Evolutionary conservation across 2,113 vertebrate species (phyloP).

Genomic region (Jaculus jaculus): DNA sequence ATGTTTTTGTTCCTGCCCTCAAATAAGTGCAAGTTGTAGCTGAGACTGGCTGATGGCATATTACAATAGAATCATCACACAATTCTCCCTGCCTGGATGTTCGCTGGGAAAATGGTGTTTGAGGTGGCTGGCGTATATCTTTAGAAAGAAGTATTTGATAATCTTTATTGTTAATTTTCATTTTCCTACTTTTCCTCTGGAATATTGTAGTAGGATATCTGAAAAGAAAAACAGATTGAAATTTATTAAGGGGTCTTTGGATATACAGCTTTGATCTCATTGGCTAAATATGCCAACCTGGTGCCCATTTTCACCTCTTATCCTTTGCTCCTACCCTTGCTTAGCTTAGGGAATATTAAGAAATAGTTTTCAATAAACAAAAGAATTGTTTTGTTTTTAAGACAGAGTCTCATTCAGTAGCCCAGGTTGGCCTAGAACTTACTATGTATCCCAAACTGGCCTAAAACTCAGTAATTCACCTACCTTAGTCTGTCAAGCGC

Average conservation of each 20-base stretch:
- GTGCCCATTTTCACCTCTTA: neutral
- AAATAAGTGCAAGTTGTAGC: neutral
- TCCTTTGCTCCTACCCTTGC: neutral
- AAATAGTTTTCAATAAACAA: too few relatives aligned
- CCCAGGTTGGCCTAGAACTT: neutral
- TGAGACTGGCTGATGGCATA: too few relatives aligned
- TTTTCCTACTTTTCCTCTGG: neutral
- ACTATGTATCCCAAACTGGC: neutral
- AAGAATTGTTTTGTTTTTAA: neutral
- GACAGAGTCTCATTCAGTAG: neutral
- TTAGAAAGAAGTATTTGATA: neutral
- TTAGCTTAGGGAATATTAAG: constrained; percentile 30
- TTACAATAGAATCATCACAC: neutral
- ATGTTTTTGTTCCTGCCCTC: neutral
- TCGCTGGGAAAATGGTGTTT: neutral
- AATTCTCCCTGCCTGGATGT: neutral
- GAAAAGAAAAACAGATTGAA: constrained; percentile 8
- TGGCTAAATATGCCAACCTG: neutral
- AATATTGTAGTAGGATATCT: neutral
- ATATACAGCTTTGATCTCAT: neutral
- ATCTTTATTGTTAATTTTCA: neutral
- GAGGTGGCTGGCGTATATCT: too few relatives aligned
- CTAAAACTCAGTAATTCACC: neutral
- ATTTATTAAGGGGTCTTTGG: neutral
- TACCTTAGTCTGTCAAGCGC: neutral